Conservation (phyloP, 2,797 vertebrate genomes). For the Columba guinea region DNA sequence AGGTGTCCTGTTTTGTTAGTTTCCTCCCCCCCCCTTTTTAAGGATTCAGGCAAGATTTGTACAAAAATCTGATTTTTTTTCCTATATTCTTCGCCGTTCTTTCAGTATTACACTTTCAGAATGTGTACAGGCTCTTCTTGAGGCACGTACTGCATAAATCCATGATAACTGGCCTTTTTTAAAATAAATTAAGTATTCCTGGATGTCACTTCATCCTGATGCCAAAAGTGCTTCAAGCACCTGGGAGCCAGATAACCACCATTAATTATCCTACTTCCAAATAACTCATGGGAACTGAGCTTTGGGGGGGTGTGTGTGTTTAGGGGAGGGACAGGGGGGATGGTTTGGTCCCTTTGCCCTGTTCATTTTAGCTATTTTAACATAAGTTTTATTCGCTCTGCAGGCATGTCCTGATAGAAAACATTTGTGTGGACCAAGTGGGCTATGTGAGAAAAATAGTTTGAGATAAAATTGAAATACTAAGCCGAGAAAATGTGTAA, state of each 20-base stretch:
- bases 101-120: not conserved
- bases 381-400: not conserved
- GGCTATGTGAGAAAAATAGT: not conserved
- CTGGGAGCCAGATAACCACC: not conserved
- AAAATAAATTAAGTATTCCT: not conserved
- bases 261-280: not conserved
- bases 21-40: not conserved
- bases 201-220: not conserved
- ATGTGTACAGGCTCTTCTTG: not conserved
- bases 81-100: not conserved
- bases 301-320: not conserved
- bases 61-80: not conserved
- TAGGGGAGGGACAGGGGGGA: not conserved
- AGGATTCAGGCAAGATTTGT: not conserved
- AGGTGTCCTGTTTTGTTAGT: not conserved
- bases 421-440: not conserved
- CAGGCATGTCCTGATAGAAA: not conserved
- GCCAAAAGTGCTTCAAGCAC: not conserved
- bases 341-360: not conserved
- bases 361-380: not conserved
- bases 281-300: not conserved
- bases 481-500: not conserved
- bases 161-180: not conserved
- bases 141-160: not conserved
- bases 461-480: not conserved